These are phyloP conservation scores for Amphiprion percula DNA, from an alignment of 2,113 vertebrate species.

Conservation along the genomic window DNA sequence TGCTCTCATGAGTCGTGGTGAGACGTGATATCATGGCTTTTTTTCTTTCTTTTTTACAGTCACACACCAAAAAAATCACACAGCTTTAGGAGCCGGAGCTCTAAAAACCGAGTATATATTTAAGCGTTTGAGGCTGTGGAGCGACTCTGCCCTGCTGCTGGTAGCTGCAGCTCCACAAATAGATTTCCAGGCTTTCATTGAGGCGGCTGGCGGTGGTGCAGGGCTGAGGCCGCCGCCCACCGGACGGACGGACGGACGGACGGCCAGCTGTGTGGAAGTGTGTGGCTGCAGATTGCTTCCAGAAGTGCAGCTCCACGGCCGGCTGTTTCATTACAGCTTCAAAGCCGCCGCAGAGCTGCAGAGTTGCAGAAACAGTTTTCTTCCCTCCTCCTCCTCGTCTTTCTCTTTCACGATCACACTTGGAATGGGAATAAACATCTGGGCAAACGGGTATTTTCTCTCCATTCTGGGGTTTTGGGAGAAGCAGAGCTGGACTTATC, in stretches of 20 bases:
- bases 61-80: slow-evolving; percentile 37
- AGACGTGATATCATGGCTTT: slow-evolving; percentile 57
- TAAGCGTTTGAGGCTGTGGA: slow-evolving; percentile 60
- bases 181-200: slow-evolving; percentile 83
- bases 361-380: slow-evolving; percentile 69
- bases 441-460: slow-evolving; percentile 40
- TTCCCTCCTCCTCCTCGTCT: slow-evolving; percentile 27
- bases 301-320: slow-evolving; percentile 72
- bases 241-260: neutral
- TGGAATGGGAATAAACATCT: slow-evolving; percentile 68
- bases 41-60: slow-evolving; percentile 14
- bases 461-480: slow-evolving; percentile 42
- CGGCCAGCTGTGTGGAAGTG: slow-evolving; percentile 48
- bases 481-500: slow-evolving; percentile 33
- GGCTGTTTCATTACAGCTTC: slow-evolving; percentile 80
- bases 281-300: slow-evolving; percentile 77
- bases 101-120: slow-evolving; percentile 72
- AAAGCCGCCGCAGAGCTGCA: slow-evolving; percentile 77
- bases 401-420: slow-evolving; percentile 65
- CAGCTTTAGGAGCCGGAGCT: slow-evolving; percentile 56
- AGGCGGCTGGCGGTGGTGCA: slow-evolving; percentile 69
- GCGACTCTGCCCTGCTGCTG: slow-evolving; percentile 71
- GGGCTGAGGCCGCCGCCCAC: slow-evolving; percentile 50
- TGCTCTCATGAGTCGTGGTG: slow-evolving; percentile 7
- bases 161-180: slow-evolving; percentile 73